phyloP scores from a whole-genome alignment of 30 jellyfish, hydroid and myxozoan genomes.

The Hydractinia echinata region DNA sequence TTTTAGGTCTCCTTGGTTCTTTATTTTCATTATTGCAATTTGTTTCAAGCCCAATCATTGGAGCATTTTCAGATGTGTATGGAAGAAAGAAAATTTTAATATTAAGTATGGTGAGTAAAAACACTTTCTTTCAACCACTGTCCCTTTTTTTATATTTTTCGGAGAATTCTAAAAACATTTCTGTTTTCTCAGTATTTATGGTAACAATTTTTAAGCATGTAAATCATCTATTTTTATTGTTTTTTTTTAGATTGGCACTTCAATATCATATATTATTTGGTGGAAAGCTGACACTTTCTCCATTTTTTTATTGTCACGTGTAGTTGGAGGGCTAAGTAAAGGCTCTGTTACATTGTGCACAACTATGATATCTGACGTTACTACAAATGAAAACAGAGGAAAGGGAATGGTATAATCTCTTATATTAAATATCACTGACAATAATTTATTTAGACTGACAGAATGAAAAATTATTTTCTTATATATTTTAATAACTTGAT shows the following conservation, averaged over 20 bases:
- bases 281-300: slow-evolving; percentile 59
- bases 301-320: slow-evolving; percentile 69
- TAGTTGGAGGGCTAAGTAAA: slow-evolving; percentile 81
- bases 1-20: slow-evolving; percentile 87
- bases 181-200: background rate
- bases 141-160: too few species aligned
- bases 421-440: too few species aligned
- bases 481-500: background rate
- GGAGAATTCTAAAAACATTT: too few species aligned
- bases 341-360: slow-evolving; percentile 87
- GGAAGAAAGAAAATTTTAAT: slow-evolving; percentile 77
- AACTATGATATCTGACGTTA: slow-evolving; percentile 78
- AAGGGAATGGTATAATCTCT: slow-evolving; percentile 71
- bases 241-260: slow-evolving; percentile 63
- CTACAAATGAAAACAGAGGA: slow-evolving; percentile 68
- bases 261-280: slow-evolving; percentile 76
- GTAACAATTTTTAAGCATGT: background rate
- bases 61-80: slow-evolving; percentile 73
- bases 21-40: slow-evolving; percentile 79
- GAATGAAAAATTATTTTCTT: too few species aligned
- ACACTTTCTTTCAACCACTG: background rate
- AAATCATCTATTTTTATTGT: background rate
- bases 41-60: slow-evolving; percentile 69
- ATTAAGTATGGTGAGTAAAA: slow-evolving; percentile 53
- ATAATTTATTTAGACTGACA: too few species aligned